Evolutionary conservation across 2,888 invertebrate genomes (phyloP), one percentile per base, ranked within the genome.

Genomic region (Bombyx huttoni): DNA sequence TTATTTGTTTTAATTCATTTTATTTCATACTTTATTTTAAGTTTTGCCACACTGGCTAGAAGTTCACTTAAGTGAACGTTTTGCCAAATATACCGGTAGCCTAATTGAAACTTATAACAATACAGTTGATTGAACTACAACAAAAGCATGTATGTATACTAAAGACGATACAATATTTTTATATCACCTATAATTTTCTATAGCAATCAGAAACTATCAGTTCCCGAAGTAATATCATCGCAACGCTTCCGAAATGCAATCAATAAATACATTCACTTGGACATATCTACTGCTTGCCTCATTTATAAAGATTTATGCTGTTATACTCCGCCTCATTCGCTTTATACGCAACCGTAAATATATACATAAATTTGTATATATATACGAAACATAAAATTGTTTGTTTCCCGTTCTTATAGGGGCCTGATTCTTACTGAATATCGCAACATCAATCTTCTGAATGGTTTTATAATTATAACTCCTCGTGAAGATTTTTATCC

Each of bases 291-390:
- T 40, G 49, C 48, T 47, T 49, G 55, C 58, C 67, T 77, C 68
- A 71, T 75, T 59, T 67, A 64, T 73, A 76, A 74, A 76, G 70
- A 78, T 78, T 71, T 75, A 77, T 77, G 66, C 71, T 65, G 55
- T 63, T 63, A 61, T 40, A 58, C 61, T 54, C 61, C 56, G 53
- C 56, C 59, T 54, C 59, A 52, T 60, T 57, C 58, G 52, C 53
- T 58, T 57, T 57, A 57, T 56, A 35, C 46, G 54, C 24, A 51
- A 54, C 48, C 24, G 24, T 24, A 24, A 24, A 24, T 24, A 24
- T 24, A 24, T 24, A 47, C 54, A 54, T 10, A 49, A 54, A 51
- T 53, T 35, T 50, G 24, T 10, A 51, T 47, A 49, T 34, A 52
- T 45, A 56, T 59, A 58, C 54, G 55, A 55, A 54, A 55, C 54